Evolutionary conservation across 2,888 invertebrate genomes (phyloP), one percentile per base, ranked within the genome.

Genomic region (Drosophila melanosoma): DNA sequence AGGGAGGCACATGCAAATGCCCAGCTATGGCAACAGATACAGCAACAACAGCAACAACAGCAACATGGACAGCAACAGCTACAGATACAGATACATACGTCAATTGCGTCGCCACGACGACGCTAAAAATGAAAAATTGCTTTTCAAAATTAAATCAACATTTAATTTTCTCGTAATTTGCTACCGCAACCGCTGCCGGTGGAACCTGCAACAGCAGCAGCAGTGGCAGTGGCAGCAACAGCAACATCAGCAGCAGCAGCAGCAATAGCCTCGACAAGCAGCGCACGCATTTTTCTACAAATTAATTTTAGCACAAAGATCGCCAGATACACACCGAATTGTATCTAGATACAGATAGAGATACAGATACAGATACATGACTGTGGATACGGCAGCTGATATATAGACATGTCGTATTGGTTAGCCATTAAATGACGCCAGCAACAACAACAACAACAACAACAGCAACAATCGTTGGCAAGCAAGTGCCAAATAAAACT

Each of bases 401-500:
- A 82, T 79, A 79, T 79, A 82, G 74, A 79, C 82, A 78, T 79
- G 78, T 86, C 90, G 82, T 87, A 86, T 86, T 89, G 90, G 90
- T 87, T 90, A 84, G 88, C 86, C 90, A 86, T 90, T 84, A 90
- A 89, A 90, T 82, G 87, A 90, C 83, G 88, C 82, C 80, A 78
- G 68, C 69, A 69, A 67, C 63, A 65, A 36, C 66, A 69, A 45
- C 64, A 68, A 56, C 54, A 74, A 29, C 65, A 65, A 54, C 61
- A 65, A 60, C 67, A 71, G 52, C 64, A 75, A 56, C 51, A 85
- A 61, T 63, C 65, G 79, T 88, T 70, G 83, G 87, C 83, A 89
- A 83, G 59, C 90, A 90, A 87, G 91, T 87, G 86, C 86, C 86
- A 89, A 87, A 87, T 87, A 87, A 87, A 86, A 86, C 90, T 90